Percentiles rank a stretch among this genome's conserved stretches.
These are phyloP conservation scores for Chrysina gloriosa DNA, from an alignment of 2,888 invertebrate genomes.

Conservation along the genomic window DNA sequence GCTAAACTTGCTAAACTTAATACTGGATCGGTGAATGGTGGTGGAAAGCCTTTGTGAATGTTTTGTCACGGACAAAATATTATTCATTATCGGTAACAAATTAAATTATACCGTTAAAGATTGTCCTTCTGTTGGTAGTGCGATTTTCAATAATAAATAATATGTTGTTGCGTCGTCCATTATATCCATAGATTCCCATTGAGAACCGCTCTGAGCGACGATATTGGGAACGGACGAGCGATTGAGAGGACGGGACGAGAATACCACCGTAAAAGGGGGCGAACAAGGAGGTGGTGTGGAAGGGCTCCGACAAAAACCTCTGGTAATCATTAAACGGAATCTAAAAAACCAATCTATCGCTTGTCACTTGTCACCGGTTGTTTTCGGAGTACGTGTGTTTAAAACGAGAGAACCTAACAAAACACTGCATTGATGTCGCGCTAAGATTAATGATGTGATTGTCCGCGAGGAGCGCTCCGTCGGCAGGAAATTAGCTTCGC, in stretches of 20 bases:
- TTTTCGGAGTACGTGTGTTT: constrained; percentile 59
- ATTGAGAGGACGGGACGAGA: constrained; percentile 28
- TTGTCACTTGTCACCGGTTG: constrained; percentile 63
- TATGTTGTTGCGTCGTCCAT: constrained; percentile 25
- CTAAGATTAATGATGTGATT: constrained; percentile 63
- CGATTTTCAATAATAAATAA: constrained; percentile 33
- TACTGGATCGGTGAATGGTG: not conserved
- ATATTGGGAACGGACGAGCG: constrained; percentile 26
- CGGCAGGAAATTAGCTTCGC: constrained; percentile 58
- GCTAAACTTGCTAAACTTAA: not conserved
- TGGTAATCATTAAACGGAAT: constrained; percentile 52
- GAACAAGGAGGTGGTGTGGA: constrained; percentile 33
- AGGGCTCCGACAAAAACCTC: constrained; percentile 40
- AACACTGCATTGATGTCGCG: constrained; percentile 60
- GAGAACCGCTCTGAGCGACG: constrained; percentile 19
- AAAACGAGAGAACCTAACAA: constrained; percentile 57
- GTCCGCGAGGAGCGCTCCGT: constrained; percentile 54
- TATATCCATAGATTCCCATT: constrained; percentile 33
- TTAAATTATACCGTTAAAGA: constrained; percentile 25
- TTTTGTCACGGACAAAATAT: not conserved
- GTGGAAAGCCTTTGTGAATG: no score
- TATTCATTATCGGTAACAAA: constrained; percentile 32
- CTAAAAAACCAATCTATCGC: constrained; percentile 63
- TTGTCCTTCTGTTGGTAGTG: constrained; percentile 20
- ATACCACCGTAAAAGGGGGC: constrained; percentile 20